phyloP scores from a whole-genome alignment of 2,113 vertebrate genomes.

The mouse (Mus musculus) region GRCm39 chr2:172073501-172074000 shows the following conservation, averaged over 20 bases:
- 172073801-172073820: background rate
- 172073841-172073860: background rate
- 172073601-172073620: too few relatives aligned
- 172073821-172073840: too few relatives aligned
- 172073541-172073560: too few relatives aligned
- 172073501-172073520: too few relatives aligned
- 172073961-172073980: rapidly evolving
- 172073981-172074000: rapidly evolving
- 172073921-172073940: background rate
- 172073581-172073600: too few relatives aligned
- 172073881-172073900: background rate
- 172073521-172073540: too few relatives aligned
- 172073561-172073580: too few relatives aligned
- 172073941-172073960: background rate
- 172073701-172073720: background rate
- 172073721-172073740: background rate
- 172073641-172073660: background rate
- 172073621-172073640: too few relatives aligned
- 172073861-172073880: background rate
- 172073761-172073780: background rate
- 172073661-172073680: too few relatives aligned
- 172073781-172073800: background rate
- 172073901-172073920: background rate
- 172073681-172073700: background rate
- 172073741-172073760: background rate